phyloP scores from a whole-genome alignment of 2,888 invertebrate species.

The Siphonodentalium dalli region DNA sequence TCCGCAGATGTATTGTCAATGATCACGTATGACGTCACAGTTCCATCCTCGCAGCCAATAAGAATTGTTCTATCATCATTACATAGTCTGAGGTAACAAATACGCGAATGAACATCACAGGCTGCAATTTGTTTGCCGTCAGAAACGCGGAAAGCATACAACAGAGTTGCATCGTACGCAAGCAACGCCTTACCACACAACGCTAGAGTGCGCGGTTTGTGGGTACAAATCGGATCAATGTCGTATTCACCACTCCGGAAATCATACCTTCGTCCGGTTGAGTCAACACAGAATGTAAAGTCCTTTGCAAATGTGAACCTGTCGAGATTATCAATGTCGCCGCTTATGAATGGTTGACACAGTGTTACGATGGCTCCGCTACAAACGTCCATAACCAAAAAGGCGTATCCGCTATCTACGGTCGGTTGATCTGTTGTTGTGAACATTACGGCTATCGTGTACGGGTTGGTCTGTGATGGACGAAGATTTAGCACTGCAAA shows the following conservation, averaged over 20 bases:
- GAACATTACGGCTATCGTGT: conserved; percentile 50
- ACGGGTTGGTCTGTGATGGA: conserved; percentile 26
- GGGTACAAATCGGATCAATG: conserved; percentile 31
- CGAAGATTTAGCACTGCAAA: too few species aligned
- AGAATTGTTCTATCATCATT: conserved; percentile 57
- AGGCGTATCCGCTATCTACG: conserved; percentile 29
- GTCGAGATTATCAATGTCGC: conserved; percentile 30
- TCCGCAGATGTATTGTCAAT: conserved; percentile 44
- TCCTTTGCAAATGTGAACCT: conserved; percentile 47
- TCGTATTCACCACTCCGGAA: conserved; percentile 39
- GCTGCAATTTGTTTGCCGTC: conserved; percentile 46
- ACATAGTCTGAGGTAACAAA: conserved; percentile 47
- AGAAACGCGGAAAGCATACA: conserved; percentile 42
- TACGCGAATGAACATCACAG: conserved; percentile 53
- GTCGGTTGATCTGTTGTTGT: conserved; percentile 15
- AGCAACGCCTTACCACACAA: conserved; percentile 48
- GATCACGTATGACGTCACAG: conserved; percentile 54
- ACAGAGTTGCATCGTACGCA: conserved; percentile 36
- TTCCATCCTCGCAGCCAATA: conserved; percentile 59
- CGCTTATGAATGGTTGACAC: conserved; percentile 50
- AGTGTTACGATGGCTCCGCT: conserved; percentile 50
- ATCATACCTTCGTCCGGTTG: conserved; percentile 50
- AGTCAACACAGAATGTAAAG: conserved; percentile 54
- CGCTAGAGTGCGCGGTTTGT: conserved; percentile 42
- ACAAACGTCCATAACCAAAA: conserved; percentile 51